Percentiles rank a stretch among this genome's conserved stretches.
Conservation (phyloP, 1,140 invertebrate species). For the Pachypsylla venusta region DNA sequence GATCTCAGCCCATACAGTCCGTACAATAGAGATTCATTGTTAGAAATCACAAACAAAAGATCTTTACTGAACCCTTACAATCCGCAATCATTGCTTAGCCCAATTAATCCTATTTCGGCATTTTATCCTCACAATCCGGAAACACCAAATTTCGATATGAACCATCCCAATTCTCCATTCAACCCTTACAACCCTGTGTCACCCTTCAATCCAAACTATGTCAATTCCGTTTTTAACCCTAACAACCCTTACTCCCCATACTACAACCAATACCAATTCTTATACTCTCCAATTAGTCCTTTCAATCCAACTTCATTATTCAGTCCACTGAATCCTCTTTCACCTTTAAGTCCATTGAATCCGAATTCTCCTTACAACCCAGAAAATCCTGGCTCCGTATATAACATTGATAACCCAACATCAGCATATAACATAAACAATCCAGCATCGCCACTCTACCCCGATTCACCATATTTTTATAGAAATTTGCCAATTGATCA, state of each 20-base stretch:
- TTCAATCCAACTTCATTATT: background rate
- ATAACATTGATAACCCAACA: background rate
- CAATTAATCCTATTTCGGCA: background rate
- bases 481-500: background rate
- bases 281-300: background rate
- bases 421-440: background rate
- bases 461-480: background rate
- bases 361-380: background rate
- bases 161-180: background rate
- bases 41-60: background rate
- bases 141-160: background rate
- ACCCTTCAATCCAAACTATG: background rate
- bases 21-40: background rate
- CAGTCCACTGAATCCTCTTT: background rate
- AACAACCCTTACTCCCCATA: background rate
- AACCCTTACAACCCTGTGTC: background rate
- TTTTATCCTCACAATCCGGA: background rate
- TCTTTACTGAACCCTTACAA: background rate
- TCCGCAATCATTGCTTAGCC: background rate
- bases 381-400: background rate
- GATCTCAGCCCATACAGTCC: background rate
- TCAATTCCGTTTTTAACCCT: background rate
- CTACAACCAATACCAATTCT: constrained; percentile 3
- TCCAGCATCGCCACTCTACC: background rate
- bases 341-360: constrained; percentile 1